Percentiles rank a stretch among this genome's conserved stretches.
Conservation (phyloP, 2,888 invertebrate species). For the Eristalis arbustorum region DNA sequence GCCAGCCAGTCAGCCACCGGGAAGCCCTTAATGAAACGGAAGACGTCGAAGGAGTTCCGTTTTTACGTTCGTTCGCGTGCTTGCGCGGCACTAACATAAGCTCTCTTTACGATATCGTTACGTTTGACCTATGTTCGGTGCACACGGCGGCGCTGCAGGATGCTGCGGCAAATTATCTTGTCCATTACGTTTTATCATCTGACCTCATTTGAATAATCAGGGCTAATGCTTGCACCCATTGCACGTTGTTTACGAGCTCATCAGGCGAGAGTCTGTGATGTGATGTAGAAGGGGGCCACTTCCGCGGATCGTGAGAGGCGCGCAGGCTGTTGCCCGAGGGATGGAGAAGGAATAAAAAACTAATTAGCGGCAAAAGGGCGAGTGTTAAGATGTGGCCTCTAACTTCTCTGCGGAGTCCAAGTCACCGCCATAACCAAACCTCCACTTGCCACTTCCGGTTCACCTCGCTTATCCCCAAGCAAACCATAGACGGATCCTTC, state of each 20-base stretch:
- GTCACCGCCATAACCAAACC: background rate
- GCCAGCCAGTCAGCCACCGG: background rate
- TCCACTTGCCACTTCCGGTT: background rate
- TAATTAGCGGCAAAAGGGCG: too few relatives aligned
- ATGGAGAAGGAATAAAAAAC: too few relatives aligned
- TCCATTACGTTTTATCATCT: conserved; percentile 61
- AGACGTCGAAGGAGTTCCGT: conserved; percentile 21
- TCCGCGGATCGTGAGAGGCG: background rate
- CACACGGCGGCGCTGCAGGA: background rate
- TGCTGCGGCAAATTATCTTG: conserved; percentile 20
- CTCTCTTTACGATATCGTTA: conserved; percentile 47
- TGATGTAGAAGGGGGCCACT: background rate
- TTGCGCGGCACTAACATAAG: conserved; percentile 32
- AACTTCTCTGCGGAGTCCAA: too few relatives aligned
- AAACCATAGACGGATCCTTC: background rate
- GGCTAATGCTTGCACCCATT: conserved; percentile 46
- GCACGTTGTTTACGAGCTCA: conserved; percentile 34
- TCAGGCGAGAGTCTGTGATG: background rate
- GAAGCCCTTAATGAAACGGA: conserved; percentile 64
- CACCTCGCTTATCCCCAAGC: background rate
- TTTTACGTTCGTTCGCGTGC: conserved; percentile 8
- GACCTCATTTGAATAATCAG: conserved; percentile 60
- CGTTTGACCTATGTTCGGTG: conserved; percentile 56
- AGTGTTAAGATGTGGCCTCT: too few relatives aligned
- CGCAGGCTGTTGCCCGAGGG: background rate